Conservation (phyloP, 2,888 invertebrate genomes). For the Vandiemenella viatica region DNA sequence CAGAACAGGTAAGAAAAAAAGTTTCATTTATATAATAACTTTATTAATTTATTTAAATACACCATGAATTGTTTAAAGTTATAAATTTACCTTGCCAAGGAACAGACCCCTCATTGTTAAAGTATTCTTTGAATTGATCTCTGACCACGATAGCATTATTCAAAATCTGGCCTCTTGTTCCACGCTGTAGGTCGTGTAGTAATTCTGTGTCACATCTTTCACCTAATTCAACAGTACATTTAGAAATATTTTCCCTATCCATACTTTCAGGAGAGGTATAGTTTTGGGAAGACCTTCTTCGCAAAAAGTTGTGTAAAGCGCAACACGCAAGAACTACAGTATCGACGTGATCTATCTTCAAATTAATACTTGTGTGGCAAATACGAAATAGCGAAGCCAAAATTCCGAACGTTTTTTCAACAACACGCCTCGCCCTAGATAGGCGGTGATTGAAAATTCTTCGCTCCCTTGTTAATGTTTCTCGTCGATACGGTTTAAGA, state of each 20-base stretch:
- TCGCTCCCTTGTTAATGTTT: conserved; percentile 1
- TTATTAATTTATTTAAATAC: no score
- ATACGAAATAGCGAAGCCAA: conserved; percentile 4
- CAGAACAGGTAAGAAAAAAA: no score
- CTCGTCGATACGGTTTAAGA: conserved; percentile 10
- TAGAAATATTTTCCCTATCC: no score
- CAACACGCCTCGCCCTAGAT: no score
- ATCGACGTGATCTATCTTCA: background rate
- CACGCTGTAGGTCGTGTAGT: no score
- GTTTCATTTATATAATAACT: no score
- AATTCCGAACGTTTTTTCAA: background rate
- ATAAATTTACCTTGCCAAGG: conserved; percentile 14
- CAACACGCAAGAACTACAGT: conserved; percentile 3
- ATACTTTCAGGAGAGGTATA: no score
- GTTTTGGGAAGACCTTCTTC: background rate
- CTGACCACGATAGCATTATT: no score
- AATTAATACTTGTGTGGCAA: conserved; percentile 2
- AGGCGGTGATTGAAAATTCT: conserved; percentile 4
- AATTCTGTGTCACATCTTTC: no score
- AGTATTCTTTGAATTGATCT: conserved; percentile 13
- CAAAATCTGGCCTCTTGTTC: conserved; percentile 10
- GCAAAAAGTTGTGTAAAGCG: conserved; percentile 7
- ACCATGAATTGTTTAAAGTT: no score
- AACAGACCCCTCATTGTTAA: conserved; percentile 13
- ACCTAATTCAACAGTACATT: no score